Evolutionary conservation across 2,888 invertebrate species (phyloP).

Genomic region (Mimas tiliae): DNA sequence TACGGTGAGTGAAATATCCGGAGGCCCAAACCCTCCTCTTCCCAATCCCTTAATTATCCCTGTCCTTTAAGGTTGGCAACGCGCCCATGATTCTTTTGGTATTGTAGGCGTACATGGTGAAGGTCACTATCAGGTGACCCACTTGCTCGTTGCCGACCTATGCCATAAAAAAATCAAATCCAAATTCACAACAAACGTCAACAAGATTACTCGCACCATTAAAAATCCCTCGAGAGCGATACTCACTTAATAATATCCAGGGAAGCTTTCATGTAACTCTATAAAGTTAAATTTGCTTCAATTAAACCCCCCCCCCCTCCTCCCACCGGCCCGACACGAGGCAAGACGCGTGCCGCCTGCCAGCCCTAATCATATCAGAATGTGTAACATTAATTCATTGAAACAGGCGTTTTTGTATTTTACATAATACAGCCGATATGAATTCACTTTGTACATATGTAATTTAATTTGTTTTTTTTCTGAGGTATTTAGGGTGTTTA

Average conservation of each 20-base stretch:
- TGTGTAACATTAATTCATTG: conserved; percentile 12
- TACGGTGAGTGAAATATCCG: too few species aligned
- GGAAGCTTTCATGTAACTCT: conserved; percentile 36
- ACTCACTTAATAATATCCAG: conserved; percentile 37
- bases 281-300: conserved; percentile 41
- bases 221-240: conserved; percentile 24
- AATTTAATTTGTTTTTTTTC: background rate
- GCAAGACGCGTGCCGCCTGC: conserved; percentile 15
- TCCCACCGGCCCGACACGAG: conserved; percentile 3
- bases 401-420: background rate
- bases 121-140: too few species aligned
- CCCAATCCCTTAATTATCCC: too few species aligned
- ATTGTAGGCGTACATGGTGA: too few species aligned
- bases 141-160: too few species aligned
- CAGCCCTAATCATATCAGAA: conserved; percentile 14
- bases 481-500: too few species aligned
- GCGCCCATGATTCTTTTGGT: too few species aligned
- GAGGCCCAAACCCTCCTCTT: too few species aligned
- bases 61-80: too few species aligned
- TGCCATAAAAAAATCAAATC: background rate
- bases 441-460: background rate
- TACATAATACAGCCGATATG: background rate
- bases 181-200: conserved; percentile 6
- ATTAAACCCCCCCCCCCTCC: conserved; percentile 33
- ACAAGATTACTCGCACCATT: conserved; percentile 24